Conservation (phyloP, 2,797 vertebrate species). For the Arctocebus calabarensis region DNA sequence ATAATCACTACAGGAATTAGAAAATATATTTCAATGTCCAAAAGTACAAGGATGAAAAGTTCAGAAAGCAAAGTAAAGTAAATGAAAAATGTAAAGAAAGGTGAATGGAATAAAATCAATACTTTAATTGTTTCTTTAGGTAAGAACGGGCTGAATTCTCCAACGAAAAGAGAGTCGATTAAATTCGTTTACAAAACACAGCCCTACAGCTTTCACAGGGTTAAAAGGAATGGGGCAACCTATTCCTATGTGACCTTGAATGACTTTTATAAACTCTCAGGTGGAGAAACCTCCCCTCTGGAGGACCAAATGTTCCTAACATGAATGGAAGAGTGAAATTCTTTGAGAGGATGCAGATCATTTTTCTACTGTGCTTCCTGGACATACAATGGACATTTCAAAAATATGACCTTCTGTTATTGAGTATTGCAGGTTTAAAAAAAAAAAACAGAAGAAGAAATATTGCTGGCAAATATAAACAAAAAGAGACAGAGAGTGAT, state of each 20-base stretch:
- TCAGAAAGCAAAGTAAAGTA: slow-evolving; percentile 14
- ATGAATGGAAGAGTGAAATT: no score
- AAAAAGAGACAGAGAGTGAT: neutral
- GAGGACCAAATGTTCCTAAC: no score
- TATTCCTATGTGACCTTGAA: no score
- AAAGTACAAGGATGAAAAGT: slow-evolving; percentile 12
- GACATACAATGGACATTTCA: no score
- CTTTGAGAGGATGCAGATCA: no score
- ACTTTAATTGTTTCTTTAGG: neutral
- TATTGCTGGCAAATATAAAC: neutral
- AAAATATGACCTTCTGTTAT: no score
- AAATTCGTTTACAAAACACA: slow-evolving; percentile 32
- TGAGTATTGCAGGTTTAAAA: no score
- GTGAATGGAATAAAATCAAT: slow-evolving; percentile 25
- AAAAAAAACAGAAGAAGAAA: neutral
- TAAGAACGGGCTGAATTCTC: slow-evolving; percentile 13
- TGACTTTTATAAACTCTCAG: no score
- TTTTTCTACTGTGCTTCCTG: no score
- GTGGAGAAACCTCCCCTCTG: no score
- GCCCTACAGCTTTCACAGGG: slow-evolving; percentile 10
- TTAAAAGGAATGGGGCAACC: neutral
- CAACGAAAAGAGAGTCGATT: slow-evolving; percentile 33
- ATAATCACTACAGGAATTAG: neutral
- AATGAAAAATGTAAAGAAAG: slow-evolving; percentile 28
- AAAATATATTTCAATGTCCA: neutral